phyloP scores from a whole-genome alignment of 2,113 vertebrate genomes.

The Pangasianodon gigas region DNA sequence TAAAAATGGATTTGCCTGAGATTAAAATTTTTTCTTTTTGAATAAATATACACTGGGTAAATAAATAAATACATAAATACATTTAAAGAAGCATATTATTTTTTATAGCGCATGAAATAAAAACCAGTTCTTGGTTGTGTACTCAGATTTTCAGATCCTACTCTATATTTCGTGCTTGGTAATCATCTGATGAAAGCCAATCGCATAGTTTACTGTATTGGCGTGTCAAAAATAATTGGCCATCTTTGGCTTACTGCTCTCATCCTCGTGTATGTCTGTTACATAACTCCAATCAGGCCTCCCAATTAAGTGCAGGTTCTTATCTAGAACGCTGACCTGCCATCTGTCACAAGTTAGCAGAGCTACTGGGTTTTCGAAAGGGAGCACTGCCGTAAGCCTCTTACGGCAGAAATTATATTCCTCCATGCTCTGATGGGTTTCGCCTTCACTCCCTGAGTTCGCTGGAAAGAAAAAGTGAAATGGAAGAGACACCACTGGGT shows the following conservation, averaged over 20 bases:
- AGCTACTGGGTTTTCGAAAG: neutral
- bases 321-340: constrained; percentile 26
- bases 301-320: constrained; percentile 37
- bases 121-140: neutral
- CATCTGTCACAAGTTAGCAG: constrained; percentile 35
- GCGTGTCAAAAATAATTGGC: constrained; percentile 16
- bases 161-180: neutral
- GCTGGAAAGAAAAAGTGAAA: neutral
- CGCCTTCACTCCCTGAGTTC: neutral
- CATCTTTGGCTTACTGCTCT: neutral
- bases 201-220: neutral
- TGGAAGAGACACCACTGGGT: neutral
- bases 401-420: constrained; percentile 36
- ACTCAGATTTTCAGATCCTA: neutral
- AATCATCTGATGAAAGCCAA: neutral
- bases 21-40: neutral
- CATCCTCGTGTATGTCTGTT: neutral
- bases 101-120: neutral
- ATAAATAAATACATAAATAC: neutral
- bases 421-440: constrained; percentile 11
- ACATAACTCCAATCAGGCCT: constrained; percentile 11
- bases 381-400: constrained; percentile 29
- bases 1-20: neutral
- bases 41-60: neutral
- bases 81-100: neutral